Base-by-base conservation (phyloP, 2,888 invertebrate genomes). In the Cryptus viduatorius region DNA sequence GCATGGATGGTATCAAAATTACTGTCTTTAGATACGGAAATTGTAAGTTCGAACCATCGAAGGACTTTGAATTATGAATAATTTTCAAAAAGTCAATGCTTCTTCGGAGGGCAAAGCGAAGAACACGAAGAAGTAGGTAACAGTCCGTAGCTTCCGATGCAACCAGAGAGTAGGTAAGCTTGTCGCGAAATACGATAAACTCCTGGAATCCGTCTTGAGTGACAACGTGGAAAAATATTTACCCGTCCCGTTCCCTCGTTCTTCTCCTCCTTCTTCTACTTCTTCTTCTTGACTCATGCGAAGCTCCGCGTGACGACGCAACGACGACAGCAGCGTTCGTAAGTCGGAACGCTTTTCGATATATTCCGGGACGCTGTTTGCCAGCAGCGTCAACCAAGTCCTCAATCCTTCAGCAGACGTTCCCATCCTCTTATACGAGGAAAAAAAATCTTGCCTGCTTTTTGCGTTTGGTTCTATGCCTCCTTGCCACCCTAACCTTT, bases 151-250 rank as follows among this genome's bases (percentile, higher is more conserved):
- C 24, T 12, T 24, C 19, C 56, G 12, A 24, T 56, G 56, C 56
- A 56, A 12, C 19, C 56, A 10, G 56, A 56, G 24, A 24, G 73
- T 16, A 56, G 24, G 73, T 12, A 71, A 71, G 69, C 69, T 79
- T 46, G 69, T 65, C 56, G 64, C 65, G 56, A 76, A 79, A 83
- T 83, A 71, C 69, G 79, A 82, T 73, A 73, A 82, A 79, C 67
- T 72, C 68, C 37, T 61, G 71, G 65, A 79, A 83, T 79, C 79
- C 71, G 75, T 65, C 59, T 76, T 71, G 79, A 76, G 61, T 76
- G 80, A 80, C 76, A 61, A 79, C 67, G 31, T 72, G 44, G 72
- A 77, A 80, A 83, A 84, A 84, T 84, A 84, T 84, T 84, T 73
- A 80, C 80, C 65, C 75, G 46, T 50, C 37, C 61, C 64, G 75